Conservation (phyloP, 2,113 vertebrate species). For the Tylochromis polylepis region DNA sequence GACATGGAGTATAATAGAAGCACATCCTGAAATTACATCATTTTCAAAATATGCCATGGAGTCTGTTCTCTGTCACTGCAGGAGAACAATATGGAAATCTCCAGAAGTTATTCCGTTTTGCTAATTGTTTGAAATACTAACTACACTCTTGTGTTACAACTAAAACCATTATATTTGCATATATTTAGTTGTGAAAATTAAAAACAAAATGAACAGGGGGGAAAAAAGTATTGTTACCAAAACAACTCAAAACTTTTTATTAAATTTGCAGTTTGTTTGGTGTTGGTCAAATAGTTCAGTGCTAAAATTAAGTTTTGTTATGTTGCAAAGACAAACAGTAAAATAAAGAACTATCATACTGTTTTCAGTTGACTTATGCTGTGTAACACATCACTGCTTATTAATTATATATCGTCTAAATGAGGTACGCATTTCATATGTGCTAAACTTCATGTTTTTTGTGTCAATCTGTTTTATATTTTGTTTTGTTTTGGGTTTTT, state of each 20-base stretch:
- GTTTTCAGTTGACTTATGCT: neutral
- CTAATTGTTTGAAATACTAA: neutral
- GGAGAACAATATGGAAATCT: neutral
- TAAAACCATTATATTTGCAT: neutral
- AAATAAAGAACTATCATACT: neutral
- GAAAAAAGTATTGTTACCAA: neutral
- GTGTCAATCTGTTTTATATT: neutral
- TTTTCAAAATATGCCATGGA: neutral
- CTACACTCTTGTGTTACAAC: neutral
- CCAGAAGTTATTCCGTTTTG: neutral
- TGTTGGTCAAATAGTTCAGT: neutral
- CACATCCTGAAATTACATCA: neutral
- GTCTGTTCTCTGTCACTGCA: neutral
- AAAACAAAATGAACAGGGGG: neutral
- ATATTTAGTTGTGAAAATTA: neutral
- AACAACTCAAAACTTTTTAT: neutral
- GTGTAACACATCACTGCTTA: conserved; percentile 11
- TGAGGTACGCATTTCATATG: neutral
- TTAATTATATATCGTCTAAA: neutral
- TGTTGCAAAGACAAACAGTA: neutral
- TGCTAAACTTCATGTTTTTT: neutral
- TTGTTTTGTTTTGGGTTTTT: neutral
- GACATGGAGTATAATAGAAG: neutral
- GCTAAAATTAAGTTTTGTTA: neutral
- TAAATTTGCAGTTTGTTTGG: neutral